Base-by-base conservation (phyloP, 1,140 invertebrate species). In the Colletes latitarsis region DNA sequence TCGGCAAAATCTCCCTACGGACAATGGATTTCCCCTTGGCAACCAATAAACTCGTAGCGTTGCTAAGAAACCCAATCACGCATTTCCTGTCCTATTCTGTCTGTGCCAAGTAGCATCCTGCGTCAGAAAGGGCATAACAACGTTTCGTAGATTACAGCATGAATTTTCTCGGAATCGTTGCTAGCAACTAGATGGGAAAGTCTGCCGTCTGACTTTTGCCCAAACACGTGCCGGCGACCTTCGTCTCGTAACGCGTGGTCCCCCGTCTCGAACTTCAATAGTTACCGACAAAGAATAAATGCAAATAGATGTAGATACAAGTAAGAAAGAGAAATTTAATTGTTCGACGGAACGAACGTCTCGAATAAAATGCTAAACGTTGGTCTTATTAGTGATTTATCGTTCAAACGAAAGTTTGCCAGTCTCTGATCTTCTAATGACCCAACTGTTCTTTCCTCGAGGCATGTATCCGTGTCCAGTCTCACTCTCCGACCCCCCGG, bases 81-180 rank as follows among this genome's bases (percentile, higher is more conserved):
- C 9, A 60, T 79, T 79, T 79, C 77, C 77, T 79, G 77, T 73
- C 41, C 77, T 73, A 79, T 79, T 73, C 70, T 46, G 21, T 21
- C 60, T 30, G 69, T 49, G 68, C 77, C 74, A 43, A 72, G 77
- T 72, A 43, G 77, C 77, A 73, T 73, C 70, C 70, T 73, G 41
- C 60, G n/a, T 21, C 15, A 19, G 39, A 78, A 53, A 73, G 41
- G 30, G 21, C 55, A 57, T 49, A 64, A 21, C 21, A 63, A 52
- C 49, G 12, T 55, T 21, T 15, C 49, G 14, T 12, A 66, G 60
- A 79, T 73, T 52, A 43, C 10, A 17, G 9, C 10, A 6, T n/a
- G 43, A 41, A 73, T 73, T 79, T 79, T 70, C 49, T 15, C 10
- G 70, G 63, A 66, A 4, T 12, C 30, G 30, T 52, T 6, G 4